Conservation (phyloP, 2,797 vertebrate genomes). For the Sebastes wilsoni region DNA sequence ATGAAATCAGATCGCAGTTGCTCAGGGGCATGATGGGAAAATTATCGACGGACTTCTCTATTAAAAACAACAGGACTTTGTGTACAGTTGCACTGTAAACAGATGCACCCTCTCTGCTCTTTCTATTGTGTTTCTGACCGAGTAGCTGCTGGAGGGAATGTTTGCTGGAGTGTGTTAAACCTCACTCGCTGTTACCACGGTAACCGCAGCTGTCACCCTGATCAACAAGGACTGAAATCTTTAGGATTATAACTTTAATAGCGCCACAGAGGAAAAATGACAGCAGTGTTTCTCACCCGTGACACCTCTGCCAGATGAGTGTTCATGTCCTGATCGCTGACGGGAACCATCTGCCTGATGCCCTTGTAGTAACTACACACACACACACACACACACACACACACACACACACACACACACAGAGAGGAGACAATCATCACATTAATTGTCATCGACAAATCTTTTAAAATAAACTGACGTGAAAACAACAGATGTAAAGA, state of each 20-base stretch:
- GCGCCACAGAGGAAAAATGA: constrained; percentile 21
- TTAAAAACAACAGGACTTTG: neutral
- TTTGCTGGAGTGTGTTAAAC: neutral
- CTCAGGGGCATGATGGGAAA: neutral
- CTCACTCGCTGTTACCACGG: neutral
- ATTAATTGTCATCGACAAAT: neutral
- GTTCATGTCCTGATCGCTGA: constrained; percentile 99
- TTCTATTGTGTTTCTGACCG: neutral
- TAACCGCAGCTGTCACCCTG: neutral
- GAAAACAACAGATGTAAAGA: constrained; percentile 14
- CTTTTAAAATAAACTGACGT: neutral
- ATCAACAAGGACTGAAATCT: neutral
- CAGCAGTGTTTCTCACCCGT: constrained; percentile 85
- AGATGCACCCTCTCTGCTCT: neutral
- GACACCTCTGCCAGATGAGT: constrained; percentile 98
- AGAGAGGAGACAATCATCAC: neutral
- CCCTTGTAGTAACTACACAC: constrained; percentile 93
- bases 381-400: constrained; percentile 27
- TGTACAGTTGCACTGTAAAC: neutral
- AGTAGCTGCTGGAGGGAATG: neutral
- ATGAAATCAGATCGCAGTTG: neutral
- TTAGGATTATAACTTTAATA: constrained; percentile 24
- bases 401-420: constrained; percentile 9
- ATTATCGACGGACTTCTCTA: neutral
- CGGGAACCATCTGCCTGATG: constrained; percentile 94